These are phyloP conservation scores for Atractosteus spatula DNA, from an alignment of 2,113 vertebrate species.

Conservation along the genomic window DNA sequence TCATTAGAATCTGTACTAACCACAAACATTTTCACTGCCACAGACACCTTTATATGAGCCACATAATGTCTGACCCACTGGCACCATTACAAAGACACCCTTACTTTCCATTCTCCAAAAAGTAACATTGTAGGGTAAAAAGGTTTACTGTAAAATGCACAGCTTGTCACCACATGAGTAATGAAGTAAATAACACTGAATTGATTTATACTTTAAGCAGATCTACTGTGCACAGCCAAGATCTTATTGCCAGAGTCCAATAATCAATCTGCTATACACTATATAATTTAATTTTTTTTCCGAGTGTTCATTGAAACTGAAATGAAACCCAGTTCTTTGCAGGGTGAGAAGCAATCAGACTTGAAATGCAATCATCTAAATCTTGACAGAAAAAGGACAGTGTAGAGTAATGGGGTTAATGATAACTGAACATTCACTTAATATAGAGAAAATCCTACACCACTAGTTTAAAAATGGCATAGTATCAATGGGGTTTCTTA, in stretches of 20 bases:
- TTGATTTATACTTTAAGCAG: no score
- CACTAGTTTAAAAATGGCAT: background rate
- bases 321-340: no score
- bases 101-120: background rate
- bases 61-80: background rate
- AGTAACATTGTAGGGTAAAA: background rate
- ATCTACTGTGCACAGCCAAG: no score
- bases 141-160: background rate
- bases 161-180: no score
- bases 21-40: slow-evolving; percentile 12
- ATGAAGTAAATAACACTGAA: no score
- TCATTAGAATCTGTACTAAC: slow-evolving; percentile 5
- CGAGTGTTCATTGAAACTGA: no score
- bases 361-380: slow-evolving; percentile 2
- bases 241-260: no score
- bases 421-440: background rate
- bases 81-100: background rate
- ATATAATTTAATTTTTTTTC: no score
- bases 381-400: background rate
- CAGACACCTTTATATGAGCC: background rate
- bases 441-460: background rate
- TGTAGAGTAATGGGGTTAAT: background rate
- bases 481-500: slow-evolving; percentile 19
- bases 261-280: no score
- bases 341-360: no score